Base-by-base conservation (phyloP, 2,888 invertebrate genomes). In the Amphimallon solstitiale region DNA sequence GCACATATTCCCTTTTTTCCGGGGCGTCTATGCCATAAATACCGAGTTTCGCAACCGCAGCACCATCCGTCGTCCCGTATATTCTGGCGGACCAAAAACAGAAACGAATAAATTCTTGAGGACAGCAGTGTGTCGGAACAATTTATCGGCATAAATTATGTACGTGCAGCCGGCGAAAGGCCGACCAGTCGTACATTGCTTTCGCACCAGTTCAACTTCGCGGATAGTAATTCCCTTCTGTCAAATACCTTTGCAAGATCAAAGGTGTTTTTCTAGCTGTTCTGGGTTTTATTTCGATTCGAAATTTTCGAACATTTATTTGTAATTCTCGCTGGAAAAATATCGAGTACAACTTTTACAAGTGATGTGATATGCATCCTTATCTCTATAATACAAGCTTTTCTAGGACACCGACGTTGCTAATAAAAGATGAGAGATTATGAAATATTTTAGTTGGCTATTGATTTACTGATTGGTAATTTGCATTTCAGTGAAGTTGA, bases 101-200 rank as follows among this genome's bases (percentile, higher is more conserved):
- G 45, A 43, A 34, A 45, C 59, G 43, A 59, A 59, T 59, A 59
- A 59, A 59, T 59, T 59, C 43, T 9, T 29, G 51, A 34, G 14
- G 29, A 34, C 35, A 9, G 34, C 34, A 34, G 51, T 51, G 43
- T 15, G 43, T 43, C 21, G 17, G 23, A n/a, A 43, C 43, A 59
- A 59, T 59, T 59, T 59, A 59, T 59, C 40, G 59, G 59, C 40
- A 43, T 59, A 45, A 59, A 59, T 59, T 59, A 59, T 38, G 59
- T n/a, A 59, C 45, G 45, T 45, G 45, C 34, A 29, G 29, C 43
- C 59, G 40, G 29, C 43, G 59, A 59, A 29, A 5, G 14, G 43
- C 29, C 59, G 43, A 29, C 10, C 4, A 21, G 38, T 21, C 17
- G 9, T 17, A 12, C 43, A 21, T 17, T 43, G 21, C 40, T 45